Base-by-base conservation (phyloP, 2,888 invertebrate species). In the Hydrotaea cyrtoneurina region DNA sequence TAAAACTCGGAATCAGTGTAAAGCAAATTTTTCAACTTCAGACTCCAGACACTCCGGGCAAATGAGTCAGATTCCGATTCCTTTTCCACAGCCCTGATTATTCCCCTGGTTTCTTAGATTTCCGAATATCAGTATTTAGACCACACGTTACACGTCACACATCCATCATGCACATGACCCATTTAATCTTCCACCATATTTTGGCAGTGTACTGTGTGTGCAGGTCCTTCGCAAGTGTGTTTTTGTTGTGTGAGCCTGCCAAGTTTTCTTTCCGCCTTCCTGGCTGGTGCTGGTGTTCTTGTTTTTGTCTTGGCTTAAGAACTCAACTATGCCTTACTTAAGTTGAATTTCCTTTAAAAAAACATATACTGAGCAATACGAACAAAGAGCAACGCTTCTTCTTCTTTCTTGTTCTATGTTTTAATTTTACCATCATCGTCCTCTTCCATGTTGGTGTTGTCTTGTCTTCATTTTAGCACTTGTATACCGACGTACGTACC, bases 301-400 rank as follows among this genome's bases (percentile, higher is more conserved):
- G 59, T 62, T 46, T 17, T 55, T 62, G 62, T 72, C 26, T 26
- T 71, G 59, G 50, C 71, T 36, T 53, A 64, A 78, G 36, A 72
- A 50, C 71, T 71, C 36, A 62, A 57, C 36, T 11, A 50, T 62
- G 53, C 59, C 59, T 53, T 75, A 39, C 26, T 71, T 39, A 80
- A 75, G 59, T 76, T 36, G 36, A 80, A 76, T 75, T 75, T 80
- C 80, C 69, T 74, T 62, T 2, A 50, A 80, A 75, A 75, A n/a
- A n/a, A n/a, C n/a, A 50, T 71, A 36, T 80, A 69, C 59, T 80
- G 69, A 74, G 53, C 39, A 73, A 75, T 50, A 62, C n/a, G 80
- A 80, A 31, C 36, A 69, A 74, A 50, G 72, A 62, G 72, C 55
- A 69, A 50, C 55, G 31, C 69, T 39, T 55, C 57, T 50, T 53